phyloP scores from a whole-genome alignment of 2,888 invertebrate genomes.

The Merodon equestris region DNA sequence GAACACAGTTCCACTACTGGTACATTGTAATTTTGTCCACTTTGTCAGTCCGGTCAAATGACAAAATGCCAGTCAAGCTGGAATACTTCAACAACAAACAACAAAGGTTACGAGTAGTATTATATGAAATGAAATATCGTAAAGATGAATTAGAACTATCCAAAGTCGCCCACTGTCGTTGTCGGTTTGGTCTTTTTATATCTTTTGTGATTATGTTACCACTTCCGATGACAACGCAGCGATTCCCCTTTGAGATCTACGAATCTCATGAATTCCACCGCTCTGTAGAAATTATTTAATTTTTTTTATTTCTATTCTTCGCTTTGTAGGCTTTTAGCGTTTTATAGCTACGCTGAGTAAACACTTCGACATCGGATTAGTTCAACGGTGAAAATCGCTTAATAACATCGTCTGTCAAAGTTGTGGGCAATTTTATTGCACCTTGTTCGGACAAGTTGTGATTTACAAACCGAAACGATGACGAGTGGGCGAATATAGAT shows the following conservation, averaged over 20 bases:
- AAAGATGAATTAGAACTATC: constrained; percentile 32
- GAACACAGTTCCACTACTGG: background rate
- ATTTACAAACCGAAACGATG: constrained; percentile 17
- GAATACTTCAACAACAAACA: background rate
- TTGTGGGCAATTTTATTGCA: constrained; percentile 21
- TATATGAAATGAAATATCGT: constrained; percentile 17
- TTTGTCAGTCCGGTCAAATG: background rate
- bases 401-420: constrained; percentile 7
- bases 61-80: background rate
- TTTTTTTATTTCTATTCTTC: no score
- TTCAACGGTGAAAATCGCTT: constrained; percentile 8
- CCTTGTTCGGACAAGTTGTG: background rate
- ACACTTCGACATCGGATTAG: background rate
- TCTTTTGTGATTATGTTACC: constrained; percentile 36
- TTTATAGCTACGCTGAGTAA: no score
- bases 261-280: no score
- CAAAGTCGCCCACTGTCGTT: constrained; percentile 35
- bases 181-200: constrained; percentile 27
- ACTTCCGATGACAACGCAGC: constrained; percentile 32
- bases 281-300: no score
- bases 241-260: background rate
- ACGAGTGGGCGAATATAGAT: background rate
- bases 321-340: no score
- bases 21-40: background rate
- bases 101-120: background rate